phyloP scores from a whole-genome alignment of 2,797 vertebrate genomes.

The Anableps anableps region DNA sequence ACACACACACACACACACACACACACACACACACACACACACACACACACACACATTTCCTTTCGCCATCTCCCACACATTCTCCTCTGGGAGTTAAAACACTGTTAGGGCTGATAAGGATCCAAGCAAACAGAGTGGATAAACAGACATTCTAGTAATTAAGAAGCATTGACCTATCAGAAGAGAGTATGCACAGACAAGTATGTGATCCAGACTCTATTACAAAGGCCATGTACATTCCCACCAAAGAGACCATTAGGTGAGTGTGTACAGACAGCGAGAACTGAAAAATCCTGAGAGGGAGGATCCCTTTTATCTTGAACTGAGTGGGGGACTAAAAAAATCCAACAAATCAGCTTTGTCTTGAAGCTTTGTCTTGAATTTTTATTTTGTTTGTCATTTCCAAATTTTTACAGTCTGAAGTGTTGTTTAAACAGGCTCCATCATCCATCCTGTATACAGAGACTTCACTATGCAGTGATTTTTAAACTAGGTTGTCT shows the following conservation, averaged over 20 bases:
- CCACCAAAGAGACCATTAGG: slow-evolving; percentile 62
- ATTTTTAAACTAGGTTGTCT: not conserved
- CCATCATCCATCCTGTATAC: not conserved
- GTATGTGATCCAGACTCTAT: slow-evolving; percentile 73
- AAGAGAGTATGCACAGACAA: slow-evolving; percentile 62
- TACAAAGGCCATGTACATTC: slow-evolving; percentile 56
- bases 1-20: slow-evolving; percentile 29
- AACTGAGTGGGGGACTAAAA: not conserved
- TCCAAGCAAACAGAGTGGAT: slow-evolving; percentile 79
- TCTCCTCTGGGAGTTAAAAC: slow-evolving; percentile 78
- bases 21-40: slow-evolving; percentile 33
- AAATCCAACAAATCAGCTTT: not conserved
- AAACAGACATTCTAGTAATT: slow-evolving; percentile 79
- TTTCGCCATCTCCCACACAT: slow-evolving; percentile 76
- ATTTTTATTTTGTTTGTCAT: not conserved
- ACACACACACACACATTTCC: slow-evolving; percentile 53
- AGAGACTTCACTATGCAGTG: not conserved
- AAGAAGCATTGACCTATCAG: slow-evolving; percentile 69
- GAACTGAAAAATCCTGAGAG: slow-evolving; percentile 4
- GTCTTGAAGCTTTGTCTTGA: not conserved
- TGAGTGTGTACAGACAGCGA: slow-evolving; percentile 41
- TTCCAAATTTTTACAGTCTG: not conserved
- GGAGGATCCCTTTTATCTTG: not conserved
- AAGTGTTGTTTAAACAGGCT: not conserved
- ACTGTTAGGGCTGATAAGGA: slow-evolving; percentile 79